Base-by-base conservation (phyloP, 2,888 invertebrate genomes). In the Rosalia funebris region DNA sequence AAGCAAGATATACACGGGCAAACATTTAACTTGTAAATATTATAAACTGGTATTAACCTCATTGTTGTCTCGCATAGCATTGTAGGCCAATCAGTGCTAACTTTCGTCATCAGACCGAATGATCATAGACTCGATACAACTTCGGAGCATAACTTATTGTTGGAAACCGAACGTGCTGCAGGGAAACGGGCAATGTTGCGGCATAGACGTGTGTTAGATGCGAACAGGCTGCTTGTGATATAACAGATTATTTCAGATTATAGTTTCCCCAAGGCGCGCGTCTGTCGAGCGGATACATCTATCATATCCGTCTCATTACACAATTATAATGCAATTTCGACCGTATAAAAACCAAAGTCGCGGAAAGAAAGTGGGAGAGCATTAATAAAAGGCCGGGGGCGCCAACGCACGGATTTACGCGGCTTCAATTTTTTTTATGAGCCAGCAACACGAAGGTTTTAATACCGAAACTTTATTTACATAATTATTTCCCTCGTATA, bases 21-120 rank as follows among this genome's bases (percentile, higher is more conserved):
- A n/a, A n/a, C n/a, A n/a, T n/a, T n/a, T n/a, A n/a, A n/a, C n/a
- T n/a, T n/a, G n/a, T n/a, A n/a, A 25, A 3, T 17, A 46, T 56
- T 56, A 56, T 56, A 56, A 56, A 56, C 56, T 56, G 56, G 56
- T 46, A 46, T 32, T 31, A 37, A 16, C 16, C 15, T 45, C 47
- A 41, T 56, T 56, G 31, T 37, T 46, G 46, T 42, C 32, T 11
- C 31, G 9, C 31, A 17, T 25, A 4, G 17, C 11, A 37, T 37
- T 25, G 4, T 7, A 11, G 32, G 14, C 31, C 17, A 16, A 20
- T 20, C 37, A 1, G 14, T 2, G 25, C n/a, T 1, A 32, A 17
- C 16, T n/a, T n/a, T 10, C 16, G 16, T 15, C 39, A 39, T 10
- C 19, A 19, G 36, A 20, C 41, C 11, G 37, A 39, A 12, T 39